Percentiles rank a stretch among this genome's conserved stretches.
phyloP scores from a whole-genome alignment of 2,113 vertebrate genomes.

The Tamias sibiricus region DNA sequence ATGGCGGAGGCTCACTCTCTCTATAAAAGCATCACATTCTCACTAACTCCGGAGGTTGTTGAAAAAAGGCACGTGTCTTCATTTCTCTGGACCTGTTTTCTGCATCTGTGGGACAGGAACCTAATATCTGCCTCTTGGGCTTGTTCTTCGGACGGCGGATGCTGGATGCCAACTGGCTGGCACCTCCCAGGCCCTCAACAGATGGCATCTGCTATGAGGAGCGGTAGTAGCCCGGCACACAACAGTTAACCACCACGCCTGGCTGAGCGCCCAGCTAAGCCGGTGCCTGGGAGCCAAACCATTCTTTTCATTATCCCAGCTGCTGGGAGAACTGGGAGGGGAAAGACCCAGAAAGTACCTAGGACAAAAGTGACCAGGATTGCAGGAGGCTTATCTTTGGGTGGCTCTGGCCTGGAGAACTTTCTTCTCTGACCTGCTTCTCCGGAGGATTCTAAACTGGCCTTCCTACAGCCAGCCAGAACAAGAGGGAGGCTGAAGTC shows the following conservation, averaged over 20 bases:
- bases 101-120: background rate
- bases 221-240: background rate
- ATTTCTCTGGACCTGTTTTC: background rate
- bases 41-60: background rate
- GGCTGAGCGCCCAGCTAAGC: slow-evolving; percentile 37
- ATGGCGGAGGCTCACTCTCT: background rate
- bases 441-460: background rate
- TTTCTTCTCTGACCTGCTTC: background rate
- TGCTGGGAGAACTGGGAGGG: slow-evolving; percentile 49
- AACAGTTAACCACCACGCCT: background rate
- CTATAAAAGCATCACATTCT: background rate
- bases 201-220: background rate
- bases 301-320: slow-evolving; percentile 24
- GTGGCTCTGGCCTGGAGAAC: background rate
- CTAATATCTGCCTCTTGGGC: accelerated
- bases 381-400: background rate
- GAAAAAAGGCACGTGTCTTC: background rate
- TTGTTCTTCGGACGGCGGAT: accelerated
- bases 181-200: background rate
- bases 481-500: background rate
- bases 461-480: no score
- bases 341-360: background rate
- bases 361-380: slow-evolving; percentile 45
- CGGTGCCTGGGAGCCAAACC: background rate
- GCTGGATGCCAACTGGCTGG: background rate